Conservation (phyloP, 2,797 vertebrate species). For the Hypotaenidia okinawae region DNA sequence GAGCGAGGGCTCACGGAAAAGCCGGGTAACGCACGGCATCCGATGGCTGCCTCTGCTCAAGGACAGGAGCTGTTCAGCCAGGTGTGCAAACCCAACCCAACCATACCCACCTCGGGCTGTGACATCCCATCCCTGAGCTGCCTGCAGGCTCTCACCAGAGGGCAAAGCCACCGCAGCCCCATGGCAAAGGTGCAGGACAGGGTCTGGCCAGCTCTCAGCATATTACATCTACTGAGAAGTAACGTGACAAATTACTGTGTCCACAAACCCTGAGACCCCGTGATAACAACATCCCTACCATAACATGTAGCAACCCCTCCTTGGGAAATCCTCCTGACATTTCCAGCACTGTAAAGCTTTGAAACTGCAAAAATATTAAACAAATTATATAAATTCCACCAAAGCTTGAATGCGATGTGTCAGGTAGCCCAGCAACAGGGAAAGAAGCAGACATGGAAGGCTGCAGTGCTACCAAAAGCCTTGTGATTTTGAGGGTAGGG, state of each 20-base stretch:
- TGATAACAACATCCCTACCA: background rate
- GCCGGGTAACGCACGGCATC: accelerated
- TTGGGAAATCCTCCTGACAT: background rate
- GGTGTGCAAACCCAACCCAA: background rate
- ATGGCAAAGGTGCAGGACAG: background rate
- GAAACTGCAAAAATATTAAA: background rate
- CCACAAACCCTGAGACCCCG: accelerated
- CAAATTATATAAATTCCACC: background rate
- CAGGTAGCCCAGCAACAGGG: background rate
- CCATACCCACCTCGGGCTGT: background rate
- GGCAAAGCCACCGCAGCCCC: background rate
- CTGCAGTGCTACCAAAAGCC: background rate
- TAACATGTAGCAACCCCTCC: background rate
- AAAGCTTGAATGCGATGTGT: background rate
- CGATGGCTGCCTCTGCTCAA: background rate
- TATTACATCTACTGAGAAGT: background rate
- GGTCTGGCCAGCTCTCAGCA: background rate
- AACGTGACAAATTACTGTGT: background rate
- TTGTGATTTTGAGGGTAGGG: background rate
- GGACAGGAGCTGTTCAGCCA: background rate
- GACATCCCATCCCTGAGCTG: background rate
- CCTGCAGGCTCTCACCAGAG: background rate
- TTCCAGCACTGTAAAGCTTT: background rate
- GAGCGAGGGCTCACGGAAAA: background rate
- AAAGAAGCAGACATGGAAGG: background rate